A percentile compares a stretch with the other conserved stretches of the same genome.
Evolutionary conservation across 2,797 vertebrate species (phyloP).

Genomic region (Acipenser ruthenus): DNA sequence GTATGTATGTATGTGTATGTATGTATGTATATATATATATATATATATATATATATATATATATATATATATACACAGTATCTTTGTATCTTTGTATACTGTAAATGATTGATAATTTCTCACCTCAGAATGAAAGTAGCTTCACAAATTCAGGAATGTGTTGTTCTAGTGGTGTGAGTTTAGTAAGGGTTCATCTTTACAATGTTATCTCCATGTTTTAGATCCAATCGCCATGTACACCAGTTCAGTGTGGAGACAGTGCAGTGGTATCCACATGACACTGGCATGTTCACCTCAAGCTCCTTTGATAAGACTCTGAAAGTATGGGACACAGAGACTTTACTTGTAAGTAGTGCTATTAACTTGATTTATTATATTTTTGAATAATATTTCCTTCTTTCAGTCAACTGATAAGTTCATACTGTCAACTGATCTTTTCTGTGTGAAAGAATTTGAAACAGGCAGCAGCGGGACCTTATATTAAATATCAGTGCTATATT

Average conservation of each 20-base stretch:
- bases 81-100: too few relatives aligned
- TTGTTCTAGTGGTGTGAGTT: too few relatives aligned
- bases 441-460: background rate
- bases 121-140: too few relatives aligned
- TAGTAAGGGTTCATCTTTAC: background rate
- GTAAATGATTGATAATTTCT: too few relatives aligned
- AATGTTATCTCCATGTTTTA: conserved; percentile 39
- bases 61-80: too few relatives aligned
- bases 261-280: conserved; percentile 96
- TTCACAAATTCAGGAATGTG: too few relatives aligned
- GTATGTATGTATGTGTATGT: too few relatives aligned
- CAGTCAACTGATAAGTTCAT: conserved; percentile 1
- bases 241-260: conserved; percentile 94
- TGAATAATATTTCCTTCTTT: background rate
- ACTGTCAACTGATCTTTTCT: background rate
- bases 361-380: too few relatives aligned
- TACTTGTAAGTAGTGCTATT: conserved; percentile 62
- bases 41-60: too few relatives aligned
- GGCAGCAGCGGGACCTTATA: background rate
- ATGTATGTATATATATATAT: too few relatives aligned
- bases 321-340: conserved; percentile 92
- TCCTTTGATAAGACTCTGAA: conserved; percentile 98
- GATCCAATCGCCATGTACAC: conserved; percentile 78
- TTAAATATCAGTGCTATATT: background rate
- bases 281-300: conserved; percentile 93